Evolutionary conservation across 2,888 invertebrate genomes (phyloP).

Genomic region (Pterostichus madidus): DNA sequence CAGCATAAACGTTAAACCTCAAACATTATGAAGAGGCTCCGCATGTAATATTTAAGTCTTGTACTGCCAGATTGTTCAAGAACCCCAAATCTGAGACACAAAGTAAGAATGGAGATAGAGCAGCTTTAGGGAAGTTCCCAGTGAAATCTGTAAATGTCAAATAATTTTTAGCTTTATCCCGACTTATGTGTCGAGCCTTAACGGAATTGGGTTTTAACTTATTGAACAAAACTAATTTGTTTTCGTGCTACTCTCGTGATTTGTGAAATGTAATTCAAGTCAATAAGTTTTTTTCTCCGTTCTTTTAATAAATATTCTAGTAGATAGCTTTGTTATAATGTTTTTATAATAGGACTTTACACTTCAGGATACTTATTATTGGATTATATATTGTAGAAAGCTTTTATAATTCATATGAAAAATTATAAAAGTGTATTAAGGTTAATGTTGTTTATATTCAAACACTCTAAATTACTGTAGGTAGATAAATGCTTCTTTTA

Average conservation of each 20-base stretch:
- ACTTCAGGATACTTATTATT: too few relatives aligned
- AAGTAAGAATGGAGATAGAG: conserved; percentile 36
- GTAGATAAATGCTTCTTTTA: too few relatives aligned
- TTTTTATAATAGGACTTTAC: too few relatives aligned
- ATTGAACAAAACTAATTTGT: conserved; percentile 46
- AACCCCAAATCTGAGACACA: background rate
- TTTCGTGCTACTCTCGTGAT: background rate
- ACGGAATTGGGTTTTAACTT: conserved; percentile 39
- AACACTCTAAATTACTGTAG: too few relatives aligned
- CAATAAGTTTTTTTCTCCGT: background rate
- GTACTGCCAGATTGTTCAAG: conserved; percentile 18
- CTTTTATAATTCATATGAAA: too few relatives aligned
- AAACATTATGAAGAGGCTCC: conserved; percentile 29
- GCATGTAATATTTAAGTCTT: conserved; percentile 21
- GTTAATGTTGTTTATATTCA: too few relatives aligned
- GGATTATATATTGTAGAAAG: too few relatives aligned
- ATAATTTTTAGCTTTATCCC: conserved; percentile 41
- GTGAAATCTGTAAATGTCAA: conserved; percentile 37
- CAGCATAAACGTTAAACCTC: conserved; percentile 41
- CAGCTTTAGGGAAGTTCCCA: conserved; percentile 20
- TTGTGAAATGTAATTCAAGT: background rate
- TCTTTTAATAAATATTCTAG: too few relatives aligned
- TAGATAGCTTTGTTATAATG: too few relatives aligned
- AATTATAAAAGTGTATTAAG: too few relatives aligned
- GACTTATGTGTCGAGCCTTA: conserved; percentile 7